Evolutionary conservation across 2,113 vertebrate species (phyloP).

Genomic region (Alaudala cheleensis): DNA sequence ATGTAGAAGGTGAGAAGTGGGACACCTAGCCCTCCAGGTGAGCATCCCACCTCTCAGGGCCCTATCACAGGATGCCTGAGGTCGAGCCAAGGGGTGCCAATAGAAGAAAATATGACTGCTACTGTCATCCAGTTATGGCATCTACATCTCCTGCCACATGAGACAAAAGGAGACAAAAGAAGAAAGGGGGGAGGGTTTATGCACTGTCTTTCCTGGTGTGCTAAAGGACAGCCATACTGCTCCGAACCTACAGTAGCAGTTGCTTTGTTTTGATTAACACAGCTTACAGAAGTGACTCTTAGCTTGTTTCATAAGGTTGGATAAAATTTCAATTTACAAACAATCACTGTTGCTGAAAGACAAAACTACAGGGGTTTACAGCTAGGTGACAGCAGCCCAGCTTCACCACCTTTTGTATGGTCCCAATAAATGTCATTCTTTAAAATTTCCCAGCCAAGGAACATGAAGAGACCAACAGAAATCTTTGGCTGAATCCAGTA

Average conservation of each 20-base stretch:
- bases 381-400: neutral
- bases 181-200: neutral
- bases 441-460: neutral
- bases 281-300: neutral
- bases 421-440: neutral
- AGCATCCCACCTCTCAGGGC: neutral
- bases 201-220: neutral
- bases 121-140: neutral
- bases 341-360: neutral
- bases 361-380: neutral
- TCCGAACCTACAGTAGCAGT: neutral
- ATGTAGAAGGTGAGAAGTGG: neutral
- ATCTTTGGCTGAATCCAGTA: neutral
- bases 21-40: neutral
- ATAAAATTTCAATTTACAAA: neutral
- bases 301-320: neutral
- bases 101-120: neutral
- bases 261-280: neutral
- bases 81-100: rapidly evolving
- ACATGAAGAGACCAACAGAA: neutral
- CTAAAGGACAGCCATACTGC: neutral
- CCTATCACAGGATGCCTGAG: neutral
- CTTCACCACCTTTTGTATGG: neutral
- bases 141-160: neutral
- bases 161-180: neutral